Evolutionary conservation across 2,113 vertebrate genomes (phyloP).

Genomic region (Tachysurus vachellii): DNA sequence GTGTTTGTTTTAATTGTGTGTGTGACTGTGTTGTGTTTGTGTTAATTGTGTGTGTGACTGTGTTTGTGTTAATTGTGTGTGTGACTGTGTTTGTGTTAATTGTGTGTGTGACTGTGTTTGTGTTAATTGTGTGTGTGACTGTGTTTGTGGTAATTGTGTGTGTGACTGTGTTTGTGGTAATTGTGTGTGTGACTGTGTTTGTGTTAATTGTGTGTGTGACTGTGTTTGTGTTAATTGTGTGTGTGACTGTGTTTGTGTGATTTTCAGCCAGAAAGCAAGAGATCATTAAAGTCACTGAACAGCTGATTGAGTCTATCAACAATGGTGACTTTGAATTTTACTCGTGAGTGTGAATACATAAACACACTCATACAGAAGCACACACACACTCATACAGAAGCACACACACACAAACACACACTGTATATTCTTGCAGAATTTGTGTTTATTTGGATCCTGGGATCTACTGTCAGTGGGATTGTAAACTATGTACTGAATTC

Average conservation of each 20-base stretch:
- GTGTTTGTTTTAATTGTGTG: too few relatives aligned
- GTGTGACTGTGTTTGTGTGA: slow-evolving; percentile 39
- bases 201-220: not conserved
- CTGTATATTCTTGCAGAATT: not conserved
- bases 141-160: too few relatives aligned
- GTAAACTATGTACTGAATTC: not conserved
- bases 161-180: too few relatives aligned
- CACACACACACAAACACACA: slow-evolving; percentile 21
- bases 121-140: too few relatives aligned
- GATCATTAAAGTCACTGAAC: slow-evolving; percentile 78
- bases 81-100: too few relatives aligned
- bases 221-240: slow-evolving; percentile 36
- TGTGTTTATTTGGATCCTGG: not conserved
- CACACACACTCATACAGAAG: slow-evolving; percentile 15
- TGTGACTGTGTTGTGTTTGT: too few relatives aligned
- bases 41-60: too few relatives aligned
- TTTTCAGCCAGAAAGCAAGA: slow-evolving; percentile 77
- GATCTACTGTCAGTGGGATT: not conserved
- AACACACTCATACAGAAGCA: too few relatives aligned
- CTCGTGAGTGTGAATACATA: slow-evolving; percentile 64
- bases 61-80: too few relatives aligned
- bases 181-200: too few relatives aligned
- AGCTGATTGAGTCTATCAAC: slow-evolving; percentile 78
- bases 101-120: too few relatives aligned
- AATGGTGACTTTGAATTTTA: slow-evolving; percentile 78